Conservation (phyloP, 2,888 invertebrate genomes). For the Chloroclysta siterata region DNA sequence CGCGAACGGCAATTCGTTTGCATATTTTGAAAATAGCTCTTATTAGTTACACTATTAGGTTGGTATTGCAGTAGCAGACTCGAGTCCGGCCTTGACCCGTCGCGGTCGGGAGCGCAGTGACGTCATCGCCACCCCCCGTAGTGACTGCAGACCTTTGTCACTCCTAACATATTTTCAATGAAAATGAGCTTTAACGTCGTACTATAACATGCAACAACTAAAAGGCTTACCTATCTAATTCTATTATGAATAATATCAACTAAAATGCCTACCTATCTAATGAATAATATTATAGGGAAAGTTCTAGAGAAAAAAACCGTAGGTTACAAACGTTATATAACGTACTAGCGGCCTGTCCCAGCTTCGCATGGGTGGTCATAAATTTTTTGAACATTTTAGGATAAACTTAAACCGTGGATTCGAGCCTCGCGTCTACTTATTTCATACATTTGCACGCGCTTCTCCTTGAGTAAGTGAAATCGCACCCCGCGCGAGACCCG, state of each 20-base stretch:
- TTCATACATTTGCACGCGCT: no score
- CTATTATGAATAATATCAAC: not conserved
- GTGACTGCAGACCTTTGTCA: constrained; percentile 15
- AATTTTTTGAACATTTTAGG: no score
- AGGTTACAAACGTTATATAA: no score
- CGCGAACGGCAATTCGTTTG: constrained; percentile 4
- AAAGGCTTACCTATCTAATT: not conserved
- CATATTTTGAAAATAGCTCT: constrained; percentile 18
- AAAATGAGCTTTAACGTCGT: constrained; percentile 12
- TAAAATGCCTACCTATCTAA: no score
- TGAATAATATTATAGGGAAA: no score
- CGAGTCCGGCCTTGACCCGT: constrained; percentile 51
- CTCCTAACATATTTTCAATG: constrained; percentile 17
- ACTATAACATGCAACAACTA: not conserved
- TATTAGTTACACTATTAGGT: constrained; percentile 7
- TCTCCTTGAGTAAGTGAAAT: no score
- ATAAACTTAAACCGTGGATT: no score
- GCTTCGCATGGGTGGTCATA: no score
- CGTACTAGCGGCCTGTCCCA: no score
- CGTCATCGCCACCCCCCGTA: constrained; percentile 45
- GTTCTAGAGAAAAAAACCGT: no score
- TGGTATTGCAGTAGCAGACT: constrained; percentile 15
- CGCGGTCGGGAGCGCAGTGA: constrained; percentile 45
- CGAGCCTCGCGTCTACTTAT: no score
- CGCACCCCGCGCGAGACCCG: no score